phyloP scores from a whole-genome alignment of 2,888 invertebrate species.

The Dicycla oo region DNA sequence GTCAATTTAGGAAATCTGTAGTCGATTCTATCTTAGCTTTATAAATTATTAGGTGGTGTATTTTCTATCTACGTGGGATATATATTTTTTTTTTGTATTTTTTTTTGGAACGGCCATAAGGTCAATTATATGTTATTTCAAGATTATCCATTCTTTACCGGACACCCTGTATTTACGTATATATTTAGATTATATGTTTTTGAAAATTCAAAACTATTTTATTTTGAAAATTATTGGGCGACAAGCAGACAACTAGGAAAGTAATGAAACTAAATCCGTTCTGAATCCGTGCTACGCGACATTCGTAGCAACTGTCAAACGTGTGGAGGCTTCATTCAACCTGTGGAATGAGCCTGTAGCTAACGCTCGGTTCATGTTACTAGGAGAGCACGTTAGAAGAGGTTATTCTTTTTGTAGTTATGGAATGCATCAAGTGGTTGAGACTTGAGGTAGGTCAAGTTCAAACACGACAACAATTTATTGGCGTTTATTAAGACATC shows the following conservation, averaged over 20 bases:
- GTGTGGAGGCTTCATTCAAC: slow-evolving; percentile 13
- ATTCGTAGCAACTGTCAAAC: slow-evolving; percentile 1
- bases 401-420: neutral
- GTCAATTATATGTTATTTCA: no score
- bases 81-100: no score
- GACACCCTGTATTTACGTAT: no score
- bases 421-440: neutral
- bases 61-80: no score
- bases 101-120: no score
- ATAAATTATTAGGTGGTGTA: no score
- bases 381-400: neutral
- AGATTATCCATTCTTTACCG: no score
- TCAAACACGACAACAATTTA: neutral
- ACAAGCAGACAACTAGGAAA: no score
- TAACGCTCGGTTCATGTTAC: neutral
- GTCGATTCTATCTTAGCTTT: no score
- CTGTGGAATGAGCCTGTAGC: neutral
- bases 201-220: neutral
- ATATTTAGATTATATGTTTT: neutral
- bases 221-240: no score
- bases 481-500: no score
- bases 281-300: neutral
- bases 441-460: neutral
- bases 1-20: no score
- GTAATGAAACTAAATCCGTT: neutral